A percentile compares a stretch with the other conserved stretches of the same genome.
Conservation (phyloP, 2,888 invertebrate species). For the Drosophila buzzatii region DNA sequence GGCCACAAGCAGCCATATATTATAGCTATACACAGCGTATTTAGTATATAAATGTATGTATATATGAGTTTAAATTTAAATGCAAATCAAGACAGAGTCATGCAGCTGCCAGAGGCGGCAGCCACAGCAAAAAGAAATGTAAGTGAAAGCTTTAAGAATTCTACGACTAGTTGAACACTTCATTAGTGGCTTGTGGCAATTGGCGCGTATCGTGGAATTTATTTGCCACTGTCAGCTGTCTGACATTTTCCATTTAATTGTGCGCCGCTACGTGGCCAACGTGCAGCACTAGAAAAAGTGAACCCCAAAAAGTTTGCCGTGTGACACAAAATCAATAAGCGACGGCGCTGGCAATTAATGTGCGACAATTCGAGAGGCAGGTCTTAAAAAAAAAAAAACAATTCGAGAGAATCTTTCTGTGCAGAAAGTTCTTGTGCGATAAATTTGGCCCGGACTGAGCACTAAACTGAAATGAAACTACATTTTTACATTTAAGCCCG, state of each 20-base stretch:
- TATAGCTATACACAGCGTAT: constrained; percentile 23
- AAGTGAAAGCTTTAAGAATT: constrained; percentile 16
- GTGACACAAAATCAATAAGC: constrained; percentile 58
- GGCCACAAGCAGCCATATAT: constrained; percentile 49
- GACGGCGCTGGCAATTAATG: constrained; percentile 42
- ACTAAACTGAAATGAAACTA: constrained; percentile 6
- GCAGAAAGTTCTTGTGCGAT: constrained; percentile 7
- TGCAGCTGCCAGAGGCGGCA: constrained; percentile 8
- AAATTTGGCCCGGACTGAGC: constrained; percentile 15
- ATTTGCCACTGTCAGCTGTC: constrained; percentile 56
- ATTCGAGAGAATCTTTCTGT: background rate
- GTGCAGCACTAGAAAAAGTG: constrained; percentile 7
- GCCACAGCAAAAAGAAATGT: background rate
- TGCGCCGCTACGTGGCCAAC: constrained; percentile 21
- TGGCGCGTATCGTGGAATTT: constrained; percentile 70
- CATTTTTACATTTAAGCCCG: constrained; percentile 5
- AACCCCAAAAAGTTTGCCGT: constrained; percentile 45
- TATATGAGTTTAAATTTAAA: constrained; percentile 48
- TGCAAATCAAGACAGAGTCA: constrained; percentile 50
- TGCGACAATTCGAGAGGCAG: constrained; percentile 37
- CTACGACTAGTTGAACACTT: constrained; percentile 35
- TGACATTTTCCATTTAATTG: constrained; percentile 70
- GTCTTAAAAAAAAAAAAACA: constrained; percentile 13
- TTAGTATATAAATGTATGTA: background rate
- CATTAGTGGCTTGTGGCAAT: constrained; percentile 60